Evolutionary conservation across 2,888 invertebrate species (phyloP).

Genomic region (Dorcus hopei): DNA sequence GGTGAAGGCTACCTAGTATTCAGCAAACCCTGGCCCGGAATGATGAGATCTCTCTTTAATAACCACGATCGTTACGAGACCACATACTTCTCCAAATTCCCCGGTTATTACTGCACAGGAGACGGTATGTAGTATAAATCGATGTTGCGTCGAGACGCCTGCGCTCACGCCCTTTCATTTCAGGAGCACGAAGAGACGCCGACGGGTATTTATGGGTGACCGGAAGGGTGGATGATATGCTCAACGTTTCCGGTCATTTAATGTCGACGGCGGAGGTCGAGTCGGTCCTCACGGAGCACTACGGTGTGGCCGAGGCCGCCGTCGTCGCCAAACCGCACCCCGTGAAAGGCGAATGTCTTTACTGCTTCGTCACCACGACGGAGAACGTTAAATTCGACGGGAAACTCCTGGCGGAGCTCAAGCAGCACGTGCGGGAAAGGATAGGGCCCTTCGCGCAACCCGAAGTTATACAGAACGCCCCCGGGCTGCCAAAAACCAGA

Average conservation of each 20-base stretch:
- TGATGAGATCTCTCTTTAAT: constrained; percentile 92
- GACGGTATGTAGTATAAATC: constrained; percentile 69
- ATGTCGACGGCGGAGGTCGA: constrained; percentile 96
- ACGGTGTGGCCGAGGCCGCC: constrained; percentile 87
- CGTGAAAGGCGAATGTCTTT: constrained; percentile 95
- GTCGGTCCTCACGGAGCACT: constrained; percentile 75
- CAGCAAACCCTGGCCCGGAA: constrained; percentile 94
- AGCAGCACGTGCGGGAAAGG: constrained; percentile 76
- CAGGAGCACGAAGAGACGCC: constrained; percentile 85
- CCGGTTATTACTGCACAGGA: constrained; percentile 96
- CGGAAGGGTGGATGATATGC: constrained; percentile 96
- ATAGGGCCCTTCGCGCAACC: constrained; percentile 97
- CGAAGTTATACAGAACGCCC: constrained; percentile 90
- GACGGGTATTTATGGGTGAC: constrained; percentile 97
- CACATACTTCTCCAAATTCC: constrained; percentile 94
- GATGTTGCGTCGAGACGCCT: neutral
- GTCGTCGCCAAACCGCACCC: constrained; percentile 93
- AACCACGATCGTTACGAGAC: constrained; percentile 87
- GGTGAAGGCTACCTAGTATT: constrained; percentile 96
- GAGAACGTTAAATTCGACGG: constrained; percentile 69
- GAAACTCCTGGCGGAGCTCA: constrained; percentile 68
- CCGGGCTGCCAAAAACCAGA: constrained; percentile 91
- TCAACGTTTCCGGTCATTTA: constrained; percentile 97
- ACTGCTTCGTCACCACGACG: constrained; percentile 94
- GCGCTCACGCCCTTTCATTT: constrained; percentile 13